A percentile compares a stretch with the other conserved stretches of the same genome.
These are phyloP conservation scores for Megaleporinus macrocephalus DNA, from an alignment of 2,113 vertebrate species.

Conservation along the genomic window DNA sequence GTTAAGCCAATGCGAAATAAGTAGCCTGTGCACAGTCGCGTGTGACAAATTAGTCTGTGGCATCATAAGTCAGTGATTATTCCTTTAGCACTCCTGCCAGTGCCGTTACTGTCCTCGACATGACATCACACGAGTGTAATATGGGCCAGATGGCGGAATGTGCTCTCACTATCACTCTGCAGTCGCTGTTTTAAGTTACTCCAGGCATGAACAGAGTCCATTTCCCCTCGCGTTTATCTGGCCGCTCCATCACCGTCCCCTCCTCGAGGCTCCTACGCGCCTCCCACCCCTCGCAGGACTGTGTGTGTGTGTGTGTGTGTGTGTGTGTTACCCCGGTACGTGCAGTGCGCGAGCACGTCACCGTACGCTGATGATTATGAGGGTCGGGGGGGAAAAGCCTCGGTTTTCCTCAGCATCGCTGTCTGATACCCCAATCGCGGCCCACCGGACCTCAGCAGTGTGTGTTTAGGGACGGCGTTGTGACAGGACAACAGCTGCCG, in stretches of 20 bases:
- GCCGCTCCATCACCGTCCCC: background rate
- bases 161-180: slow-evolving; percentile 2
- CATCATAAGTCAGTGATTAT: background rate
- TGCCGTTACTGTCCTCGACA: slow-evolving; percentile 1
- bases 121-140: slow-evolving; percentile 11
- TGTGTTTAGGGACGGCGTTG: background rate
- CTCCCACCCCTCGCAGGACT: slow-evolving; percentile 6
- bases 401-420: background rate
- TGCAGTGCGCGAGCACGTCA: slow-evolving; percentile 11
- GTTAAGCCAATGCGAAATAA: background rate
- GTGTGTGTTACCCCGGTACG: background rate
- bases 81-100: background rate
- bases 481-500: background rate
- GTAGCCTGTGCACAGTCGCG: background rate
- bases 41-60: background rate
- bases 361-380: background rate
- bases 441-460: background rate
- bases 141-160: slow-evolving; percentile 10
- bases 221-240: slow-evolving; percentile 13
- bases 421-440: background rate
- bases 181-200: slow-evolving; percentile 12
- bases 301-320: background rate
- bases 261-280: background rate
- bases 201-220: slow-evolving; percentile 4
- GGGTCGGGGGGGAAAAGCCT: background rate